Base-by-base conservation (phyloP, 2,113 vertebrate species). In the Tenebrosternarchus preto region DNA sequence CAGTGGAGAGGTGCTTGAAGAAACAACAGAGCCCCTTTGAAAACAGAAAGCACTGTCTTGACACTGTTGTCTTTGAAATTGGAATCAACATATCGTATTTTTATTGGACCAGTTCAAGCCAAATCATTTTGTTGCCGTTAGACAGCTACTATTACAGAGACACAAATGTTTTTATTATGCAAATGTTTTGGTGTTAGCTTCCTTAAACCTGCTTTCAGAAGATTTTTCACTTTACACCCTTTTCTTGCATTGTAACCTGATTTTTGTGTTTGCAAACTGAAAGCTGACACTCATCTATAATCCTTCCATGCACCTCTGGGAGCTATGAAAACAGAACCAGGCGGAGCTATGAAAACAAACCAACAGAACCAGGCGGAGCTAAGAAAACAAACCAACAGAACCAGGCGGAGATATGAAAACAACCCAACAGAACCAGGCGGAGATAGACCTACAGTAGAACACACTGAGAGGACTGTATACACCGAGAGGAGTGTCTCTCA, bases 1-100 rank as follows among this genome's bases (percentile, higher is more conserved):
- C 36, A 83, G 55, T 63, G 31, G 56, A 83, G 61, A 75, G 29
- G 6, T 56, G 53, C 77, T 79, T 70, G 43, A 83, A 53, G 59
- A 68, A 76, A 75, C 43, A 79, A 31, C n/a, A 5, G 16, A 75
- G 39, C 39, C 43, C 29, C 8, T 46, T n/a, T 73, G 25, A 68
- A 67, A 82, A 78, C 39, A 67, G 50, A 39, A 60, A 60, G 55
- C 11, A 16, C 46, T n/a, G n/a, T 59, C 55, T 3, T 27, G 9
- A 33, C 20, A 20, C n/a, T 15, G 9, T 60, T 15, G 22, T 7
- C 69, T 82, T 27, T 59, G 50, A 60, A 50, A 60, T 77, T 16
- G 39, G 56, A 79, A 31, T 70, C 17, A 39, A 22, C 0, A 31
- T 57, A 57, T 25, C 16, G 19, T 71, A 22, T 20, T 4, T 4